A percentile compares a stretch with the other conserved stretches of the same genome.
Conservation (phyloP, 2,113 vertebrate genomes). For the Festucalex cinctus region DNA sequence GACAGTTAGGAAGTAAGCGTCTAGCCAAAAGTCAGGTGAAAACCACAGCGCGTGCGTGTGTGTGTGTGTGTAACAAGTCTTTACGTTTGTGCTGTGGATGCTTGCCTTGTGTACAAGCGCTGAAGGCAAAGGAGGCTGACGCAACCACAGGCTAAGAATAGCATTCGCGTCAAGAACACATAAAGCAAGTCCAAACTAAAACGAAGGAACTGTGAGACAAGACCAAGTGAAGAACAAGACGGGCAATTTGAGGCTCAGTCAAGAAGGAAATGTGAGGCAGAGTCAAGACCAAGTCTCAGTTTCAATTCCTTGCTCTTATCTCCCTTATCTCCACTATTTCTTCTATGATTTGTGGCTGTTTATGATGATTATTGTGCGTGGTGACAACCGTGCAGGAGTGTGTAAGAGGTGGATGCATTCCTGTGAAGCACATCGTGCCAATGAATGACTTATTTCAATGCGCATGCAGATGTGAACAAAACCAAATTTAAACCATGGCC, state of each 20-base stretch:
- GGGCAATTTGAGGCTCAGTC: background rate
- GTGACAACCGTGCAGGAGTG: conserved; percentile 14
- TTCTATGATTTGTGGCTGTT: conserved; percentile 19
- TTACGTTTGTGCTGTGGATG: conserved; percentile 14
- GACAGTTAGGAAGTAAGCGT: conserved; percentile 1
- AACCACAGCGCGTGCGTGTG: background rate
- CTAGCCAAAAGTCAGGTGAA: conserved; percentile 22
- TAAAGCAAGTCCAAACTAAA: background rate
- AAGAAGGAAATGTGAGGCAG: background rate
- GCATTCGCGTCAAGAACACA: background rate
- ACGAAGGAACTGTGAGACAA: background rate
- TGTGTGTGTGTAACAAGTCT: conserved; percentile 4
- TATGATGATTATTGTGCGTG: conserved; percentile 17
- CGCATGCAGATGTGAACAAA: too few relatives aligned
- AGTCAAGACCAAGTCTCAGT: background rate
- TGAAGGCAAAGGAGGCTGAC: conserved; percentile 4
- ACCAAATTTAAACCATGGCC: too few relatives aligned
- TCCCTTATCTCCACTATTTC: conserved; percentile 1
- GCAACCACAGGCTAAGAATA: conserved; percentile 7
- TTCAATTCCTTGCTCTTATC: conserved; percentile 5
- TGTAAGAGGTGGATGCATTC: conserved; percentile 32
- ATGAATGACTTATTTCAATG: conserved; percentile 19
- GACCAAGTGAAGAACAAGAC: background rate
- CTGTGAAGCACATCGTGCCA: conserved; percentile 15
- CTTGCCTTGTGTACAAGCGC: conserved; percentile 9